These are phyloP conservation scores for Suricata suricatta DNA, from an alignment of 2,113 vertebrate genomes.

Conservation along the genomic window DNA sequence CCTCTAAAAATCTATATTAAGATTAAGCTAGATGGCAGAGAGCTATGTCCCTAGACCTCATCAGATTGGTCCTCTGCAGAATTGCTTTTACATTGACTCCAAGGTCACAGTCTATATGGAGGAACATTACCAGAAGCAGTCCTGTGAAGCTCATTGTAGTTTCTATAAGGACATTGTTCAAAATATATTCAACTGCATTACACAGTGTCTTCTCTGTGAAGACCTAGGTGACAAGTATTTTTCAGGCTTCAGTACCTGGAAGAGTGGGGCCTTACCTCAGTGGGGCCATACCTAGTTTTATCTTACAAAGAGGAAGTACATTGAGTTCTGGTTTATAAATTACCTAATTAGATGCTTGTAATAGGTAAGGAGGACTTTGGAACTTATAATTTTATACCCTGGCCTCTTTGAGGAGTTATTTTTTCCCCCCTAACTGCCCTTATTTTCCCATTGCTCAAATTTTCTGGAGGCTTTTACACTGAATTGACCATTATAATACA, in stretches of 20 bases:
- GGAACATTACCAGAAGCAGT: background rate
- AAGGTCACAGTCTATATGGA: background rate
- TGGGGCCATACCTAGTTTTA: background rate
- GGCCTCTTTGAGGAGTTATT: background rate
- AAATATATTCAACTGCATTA: background rate
- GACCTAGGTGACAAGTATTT: background rate
- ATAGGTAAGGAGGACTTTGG: background rate
- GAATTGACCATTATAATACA: background rate
- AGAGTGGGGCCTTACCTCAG: background rate
- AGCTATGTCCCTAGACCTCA: background rate
- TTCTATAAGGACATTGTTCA: background rate
- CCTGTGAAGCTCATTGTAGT: background rate
- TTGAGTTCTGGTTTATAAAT: background rate
- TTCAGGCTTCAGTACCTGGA: background rate
- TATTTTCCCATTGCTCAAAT: slow-evolving; percentile 18
- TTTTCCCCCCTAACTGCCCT: background rate
- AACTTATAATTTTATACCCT: background rate
- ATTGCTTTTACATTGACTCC: slow-evolving; percentile 52
- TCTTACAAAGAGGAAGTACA: background rate
- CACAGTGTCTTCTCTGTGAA: background rate
- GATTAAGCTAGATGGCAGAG: slow-evolving; percentile 27
- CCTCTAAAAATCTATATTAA: slow-evolving; percentile 40
- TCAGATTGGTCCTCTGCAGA: slow-evolving; percentile 1
- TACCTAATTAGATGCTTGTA: background rate
- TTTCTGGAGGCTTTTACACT: slow-evolving; percentile 32